Percentiles rank a stretch among this genome's conserved stretches.
phyloP scores from a whole-genome alignment of 1,140 invertebrate species.

The Ctenoplectra terminalis region DNA sequence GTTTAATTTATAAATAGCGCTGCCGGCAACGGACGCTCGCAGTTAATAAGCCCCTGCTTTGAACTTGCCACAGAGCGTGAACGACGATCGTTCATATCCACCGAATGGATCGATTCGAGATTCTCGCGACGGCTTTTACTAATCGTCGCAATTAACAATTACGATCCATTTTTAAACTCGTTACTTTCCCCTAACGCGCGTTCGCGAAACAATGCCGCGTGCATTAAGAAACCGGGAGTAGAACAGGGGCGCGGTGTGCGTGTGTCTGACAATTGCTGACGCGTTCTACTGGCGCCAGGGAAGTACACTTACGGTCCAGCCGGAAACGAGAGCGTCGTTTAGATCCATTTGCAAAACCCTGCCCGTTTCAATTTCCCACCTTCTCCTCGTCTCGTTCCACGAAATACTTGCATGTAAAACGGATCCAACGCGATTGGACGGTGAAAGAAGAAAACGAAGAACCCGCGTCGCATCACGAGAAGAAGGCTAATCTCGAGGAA shows the following conservation, averaged over 20 bases:
- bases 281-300: neutral
- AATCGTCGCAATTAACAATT: neutral
- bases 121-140: conserved; percentile 2
- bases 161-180: neutral
- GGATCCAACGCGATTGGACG: neutral
- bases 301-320: neutral
- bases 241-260: neutral
- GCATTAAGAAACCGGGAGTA: neutral
- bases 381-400: neutral
- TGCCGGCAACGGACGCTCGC: conserved; percentile 73
- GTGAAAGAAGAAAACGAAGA: too few relatives aligned
- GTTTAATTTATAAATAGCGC: conserved; percentile 77
- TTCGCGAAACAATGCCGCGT: neutral
- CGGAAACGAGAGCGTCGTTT: conserved; percentile 25
- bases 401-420: neutral
- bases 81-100: conserved; percentile 16
- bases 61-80: conserved; percentile 34
- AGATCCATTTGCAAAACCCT: conserved; percentile 33
- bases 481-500: conserved; percentile 38
- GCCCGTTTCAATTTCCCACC: conserved; percentile 29
- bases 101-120: conserved; percentile 4
- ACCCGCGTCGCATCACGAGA: neutral
- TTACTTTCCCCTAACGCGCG: neutral
- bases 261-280: conserved; percentile 6
- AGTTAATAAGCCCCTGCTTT: conserved; percentile 74